Percentiles rank a stretch among this genome's conserved stretches.
Conservation (phyloP, 2,113 vertebrate species). For the Trogon melanurus region DNA sequence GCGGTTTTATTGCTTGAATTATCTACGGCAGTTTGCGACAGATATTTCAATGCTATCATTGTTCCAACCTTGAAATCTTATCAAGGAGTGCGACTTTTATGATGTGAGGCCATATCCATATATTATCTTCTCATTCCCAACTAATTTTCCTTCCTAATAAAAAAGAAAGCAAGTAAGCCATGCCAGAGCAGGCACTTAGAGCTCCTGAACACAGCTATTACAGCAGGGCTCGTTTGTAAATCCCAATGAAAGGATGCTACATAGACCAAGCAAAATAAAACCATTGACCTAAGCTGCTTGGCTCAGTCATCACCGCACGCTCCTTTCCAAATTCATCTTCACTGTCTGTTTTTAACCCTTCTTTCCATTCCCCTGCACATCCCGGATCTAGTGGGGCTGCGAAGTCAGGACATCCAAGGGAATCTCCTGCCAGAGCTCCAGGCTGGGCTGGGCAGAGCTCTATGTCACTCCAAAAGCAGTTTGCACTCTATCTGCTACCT, state of each 20-base stretch:
- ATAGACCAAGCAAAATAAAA: not conserved
- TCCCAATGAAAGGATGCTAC: not conserved
- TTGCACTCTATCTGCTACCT: not conserved
- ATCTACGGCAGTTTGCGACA: not conserved
- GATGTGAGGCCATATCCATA: not conserved
- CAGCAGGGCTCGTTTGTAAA: not conserved
- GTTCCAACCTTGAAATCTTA: constrained; percentile 61
- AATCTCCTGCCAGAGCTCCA: not conserved
- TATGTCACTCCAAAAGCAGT: fast-evolving
- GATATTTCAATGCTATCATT: constrained; percentile 33
- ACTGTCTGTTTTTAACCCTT: not conserved
- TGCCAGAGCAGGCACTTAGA: not conserved
- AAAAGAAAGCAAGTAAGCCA: not conserved
- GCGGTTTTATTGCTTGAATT: constrained; percentile 41
- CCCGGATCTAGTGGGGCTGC: fast-evolving
- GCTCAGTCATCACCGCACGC: not conserved
- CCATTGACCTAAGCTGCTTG: not conserved
- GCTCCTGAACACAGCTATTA: not conserved
- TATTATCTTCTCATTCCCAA: not conserved
- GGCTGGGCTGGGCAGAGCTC: fast-evolving
- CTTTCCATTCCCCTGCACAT: not conserved
- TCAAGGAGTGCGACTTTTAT: not conserved
- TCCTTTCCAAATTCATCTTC: not conserved
- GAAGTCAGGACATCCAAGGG: not conserved
- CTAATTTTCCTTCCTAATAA: not conserved